Evolutionary conservation across 2,797 vertebrate species (phyloP), one percentile per base, ranked within the genome.

Genomic region (Molossus molossus): DNA sequence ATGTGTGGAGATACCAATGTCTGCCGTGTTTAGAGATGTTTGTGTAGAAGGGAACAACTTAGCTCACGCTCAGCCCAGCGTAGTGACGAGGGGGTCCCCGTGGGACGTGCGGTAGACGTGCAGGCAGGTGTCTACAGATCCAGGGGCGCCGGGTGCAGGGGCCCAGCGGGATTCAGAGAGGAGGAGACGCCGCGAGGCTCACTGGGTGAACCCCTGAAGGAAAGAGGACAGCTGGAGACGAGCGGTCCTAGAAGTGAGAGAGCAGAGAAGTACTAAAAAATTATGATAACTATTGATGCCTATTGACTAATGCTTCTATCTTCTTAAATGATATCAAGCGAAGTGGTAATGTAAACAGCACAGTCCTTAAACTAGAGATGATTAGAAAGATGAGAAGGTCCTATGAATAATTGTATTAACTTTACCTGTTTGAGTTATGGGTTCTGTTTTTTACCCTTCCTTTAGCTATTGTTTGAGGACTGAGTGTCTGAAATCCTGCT

Each of bases 1-100:
- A 50, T 89, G 87, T 76, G 33, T 88, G 90, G 90, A 15, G 17
- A 84, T 91, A 50, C 20, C 9, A 60, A 62, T 57, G 89, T n/a
- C 53, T 80, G 21, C 62, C 33, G 87, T 93, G 33, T 72, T 89
- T n/a, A 79, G n/a, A 55, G 10, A 67, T 57, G 87, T 91, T 83
- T 91, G 37, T 77, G 0, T 40, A 57, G 13, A 84, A 91, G 20
- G 33, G 23, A n/a, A 48, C 65, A 93, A 77, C 15, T 77, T 72
- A 70, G 65, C 21, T 92, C 29, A 45, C 50, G 40, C 33, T 79
- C n/a, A 84, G 80, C 12, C 37, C 50, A 57, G 29, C 67, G 9
- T 72, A 45, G 23, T 65, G 53, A 88, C 23, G 14, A 84, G 25
- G 10, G 20, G 0, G 9, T 70, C 76, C 53, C 20, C 83, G 15